These are phyloP conservation scores for Aleiodes leptofemur DNA, from an alignment of 2,888 invertebrate species.

Conservation along the genomic window DNA sequence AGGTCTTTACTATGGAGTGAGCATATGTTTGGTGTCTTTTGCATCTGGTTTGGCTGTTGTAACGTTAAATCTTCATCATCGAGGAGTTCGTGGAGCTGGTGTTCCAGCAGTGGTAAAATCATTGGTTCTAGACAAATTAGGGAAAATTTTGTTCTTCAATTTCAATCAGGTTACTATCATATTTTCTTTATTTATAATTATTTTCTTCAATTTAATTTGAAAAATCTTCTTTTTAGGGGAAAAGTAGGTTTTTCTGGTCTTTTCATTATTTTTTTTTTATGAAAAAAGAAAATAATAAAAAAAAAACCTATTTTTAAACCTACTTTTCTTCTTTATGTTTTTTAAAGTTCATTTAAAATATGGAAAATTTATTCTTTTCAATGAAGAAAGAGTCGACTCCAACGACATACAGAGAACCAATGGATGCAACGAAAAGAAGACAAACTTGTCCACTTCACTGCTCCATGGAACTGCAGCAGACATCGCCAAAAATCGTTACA, in stretches of 20 bases:
- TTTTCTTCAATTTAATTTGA: not conserved
- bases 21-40: slow-evolving; percentile 88
- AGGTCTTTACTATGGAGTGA: slow-evolving; percentile 90
- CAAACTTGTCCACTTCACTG: slow-evolving; percentile 68
- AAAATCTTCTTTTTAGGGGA: not conserved
- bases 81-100: slow-evolving; percentile 87
- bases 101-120: slow-evolving; percentile 84
- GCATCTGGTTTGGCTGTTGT: slow-evolving; percentile 89
- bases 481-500: slow-evolving; percentile 61
- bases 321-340: too few species aligned
- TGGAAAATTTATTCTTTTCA: not conserved
- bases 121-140: slow-evolving; percentile 85
- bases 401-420: slow-evolving; percentile 50
- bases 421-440: slow-evolving; percentile 60
- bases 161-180: slow-evolving; percentile 76
- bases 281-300: too few species aligned
- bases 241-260: not conserved
- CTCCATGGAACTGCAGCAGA: slow-evolving; percentile 62
- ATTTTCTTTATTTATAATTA: not conserved
- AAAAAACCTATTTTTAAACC: not conserved
- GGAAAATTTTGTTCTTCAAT: slow-evolving; percentile 84
- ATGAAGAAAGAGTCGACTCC: slow-evolving; percentile 44
- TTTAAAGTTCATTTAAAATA: not conserved
- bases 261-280: not conserved
- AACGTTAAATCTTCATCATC: slow-evolving; percentile 90